Base-by-base conservation (phyloP, 2,113 vertebrate species). In the Callaeas wilsoni region DNA sequence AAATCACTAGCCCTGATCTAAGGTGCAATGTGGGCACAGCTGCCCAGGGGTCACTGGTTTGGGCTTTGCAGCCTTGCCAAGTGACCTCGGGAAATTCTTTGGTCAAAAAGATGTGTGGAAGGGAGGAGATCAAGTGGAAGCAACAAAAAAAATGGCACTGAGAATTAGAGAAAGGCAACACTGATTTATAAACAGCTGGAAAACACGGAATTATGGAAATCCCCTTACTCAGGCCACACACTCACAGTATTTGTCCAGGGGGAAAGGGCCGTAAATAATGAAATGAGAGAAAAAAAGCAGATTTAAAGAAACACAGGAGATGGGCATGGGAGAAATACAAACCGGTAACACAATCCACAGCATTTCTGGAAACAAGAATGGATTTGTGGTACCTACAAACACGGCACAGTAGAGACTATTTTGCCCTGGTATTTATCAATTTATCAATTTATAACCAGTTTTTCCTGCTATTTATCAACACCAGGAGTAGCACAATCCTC, bases 291-390 rank as follows among this genome's bases (percentile, higher is more conserved):
- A 1, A 19, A 63, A 35, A 7, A 26, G 6, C 18, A 70, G 15
- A 55, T 49, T 39, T 32, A 49, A 46, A 77, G 46, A 73, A 67
- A 65, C 32, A 71, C 35, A 33, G 22, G 26, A 29, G 21, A 35
- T 15, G 20, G 39, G 22, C 46, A 32, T 13, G n/a, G 42, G 17
- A 84, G 52, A 42, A 80, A 70, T 10, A 53, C 20, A 80, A 69
- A 35, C 17, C 13, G n/a, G 1, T 7, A 67, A 32, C 6, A 10
- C 2, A 8, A 50, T 1, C 30, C 27, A n/a, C 9, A 63, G 26
- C 33, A 30, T 29, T 92, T 55, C 22, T 57, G 16, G 62, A 57
- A 71, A 19, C 20, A 37, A 13, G 25, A 62, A 41, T 19, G 37
- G 12, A 30, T 59, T 4, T 64, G 50, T 19, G 52, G 35, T 46